Evolutionary conservation across 1,140 invertebrate genomes (phyloP).

Genomic region (Sinonovacula constricta): DNA sequence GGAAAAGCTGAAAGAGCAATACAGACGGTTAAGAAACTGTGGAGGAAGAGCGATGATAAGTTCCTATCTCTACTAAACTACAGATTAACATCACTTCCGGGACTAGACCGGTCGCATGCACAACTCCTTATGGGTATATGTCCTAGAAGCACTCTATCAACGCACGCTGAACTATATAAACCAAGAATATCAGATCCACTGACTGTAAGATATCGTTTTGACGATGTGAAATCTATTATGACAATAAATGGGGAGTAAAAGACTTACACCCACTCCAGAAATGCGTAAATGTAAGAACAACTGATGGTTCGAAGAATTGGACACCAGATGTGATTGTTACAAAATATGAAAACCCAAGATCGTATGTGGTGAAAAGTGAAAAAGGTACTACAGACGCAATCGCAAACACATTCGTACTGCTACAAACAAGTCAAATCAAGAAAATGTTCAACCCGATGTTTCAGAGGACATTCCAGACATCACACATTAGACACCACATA

Average conservation of each 20-base stretch:
- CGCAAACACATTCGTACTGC: too few relatives aligned
- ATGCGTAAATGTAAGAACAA: not conserved
- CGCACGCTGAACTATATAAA: constrained; percentile 34
- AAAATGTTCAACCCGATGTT: too few relatives aligned
- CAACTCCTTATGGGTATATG: constrained; percentile 59
- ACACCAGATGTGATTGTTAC: constrained; percentile 12
- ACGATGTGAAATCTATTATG: constrained; percentile 42
- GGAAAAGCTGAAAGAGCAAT: constrained; percentile 59
- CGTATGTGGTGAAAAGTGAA: constrained; percentile 31
- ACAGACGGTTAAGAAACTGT: too few relatives aligned
- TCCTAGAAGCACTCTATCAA: constrained; percentile 48
- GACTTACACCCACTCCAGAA: not conserved
- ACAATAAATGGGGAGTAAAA: constrained; percentile 29
- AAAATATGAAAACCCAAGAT: constrained; percentile 40
- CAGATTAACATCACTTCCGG: constrained; percentile 52
- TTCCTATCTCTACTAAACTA: constrained; percentile 49
- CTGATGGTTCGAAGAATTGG: constrained; percentile 22
- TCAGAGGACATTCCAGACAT: too few relatives aligned
- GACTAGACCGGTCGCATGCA: constrained; percentile 47
- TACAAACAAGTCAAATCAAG: too few relatives aligned
- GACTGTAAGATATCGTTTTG: constrained; percentile 35
- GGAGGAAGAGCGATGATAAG: constrained; percentile 43
- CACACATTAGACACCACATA: too few relatives aligned
- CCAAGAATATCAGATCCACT: constrained; percentile 38
- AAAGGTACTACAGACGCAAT: constrained; percentile 28